phyloP scores from a whole-genome alignment of 1,140 invertebrate species.

The Sycophaga agraensis region DNA sequence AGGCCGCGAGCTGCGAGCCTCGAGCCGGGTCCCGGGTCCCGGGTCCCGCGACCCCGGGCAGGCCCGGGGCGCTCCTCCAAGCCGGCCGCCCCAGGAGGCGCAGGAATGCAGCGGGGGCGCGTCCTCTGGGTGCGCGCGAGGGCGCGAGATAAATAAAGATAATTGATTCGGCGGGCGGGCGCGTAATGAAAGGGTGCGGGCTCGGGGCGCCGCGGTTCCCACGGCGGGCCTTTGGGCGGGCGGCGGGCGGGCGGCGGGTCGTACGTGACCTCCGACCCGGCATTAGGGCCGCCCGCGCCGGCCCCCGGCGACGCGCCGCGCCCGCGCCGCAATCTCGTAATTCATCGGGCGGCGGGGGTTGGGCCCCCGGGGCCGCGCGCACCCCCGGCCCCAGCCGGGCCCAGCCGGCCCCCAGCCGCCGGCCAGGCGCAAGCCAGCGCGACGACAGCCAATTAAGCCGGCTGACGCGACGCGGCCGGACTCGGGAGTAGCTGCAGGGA shows the following conservation, averaged over 20 bases:
- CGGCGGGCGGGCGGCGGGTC: conserved; percentile 34
- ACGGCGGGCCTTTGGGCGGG: not conserved
- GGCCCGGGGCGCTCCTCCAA: not conserved
- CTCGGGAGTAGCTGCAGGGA: conserved; percentile 7
- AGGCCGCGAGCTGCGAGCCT: too few species aligned
- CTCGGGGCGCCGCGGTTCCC: conserved; percentile 13
- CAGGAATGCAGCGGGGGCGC: too few species aligned
- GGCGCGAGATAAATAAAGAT: conserved; percentile 27
- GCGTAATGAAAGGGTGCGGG: conserved; percentile 26
- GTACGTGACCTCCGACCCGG: conserved; percentile 52
- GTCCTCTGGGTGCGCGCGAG: not conserved
- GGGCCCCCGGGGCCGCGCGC: not conserved
- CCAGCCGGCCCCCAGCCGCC: conserved; percentile 10
- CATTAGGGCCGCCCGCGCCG: conserved; percentile 54
- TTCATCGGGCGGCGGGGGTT: conserved; percentile 20
- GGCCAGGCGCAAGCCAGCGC: conserved; percentile 16
- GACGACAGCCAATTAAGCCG: conserved; percentile 44
- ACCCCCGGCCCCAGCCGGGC: conserved; percentile 17
- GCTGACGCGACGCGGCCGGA: conserved; percentile 18
- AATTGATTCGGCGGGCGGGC: conserved; percentile 24
- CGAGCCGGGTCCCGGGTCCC: too few species aligned
- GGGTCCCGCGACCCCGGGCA: not conserved
- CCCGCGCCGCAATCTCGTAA: conserved; percentile 29
- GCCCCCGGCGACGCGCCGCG: conserved; percentile 45
- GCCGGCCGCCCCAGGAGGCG: too few species aligned